Evolutionary conservation across 2,797 vertebrate genomes (phyloP), one percentile per base, ranked within the genome.

Genomic region (Enteromius radiatus): DNA sequence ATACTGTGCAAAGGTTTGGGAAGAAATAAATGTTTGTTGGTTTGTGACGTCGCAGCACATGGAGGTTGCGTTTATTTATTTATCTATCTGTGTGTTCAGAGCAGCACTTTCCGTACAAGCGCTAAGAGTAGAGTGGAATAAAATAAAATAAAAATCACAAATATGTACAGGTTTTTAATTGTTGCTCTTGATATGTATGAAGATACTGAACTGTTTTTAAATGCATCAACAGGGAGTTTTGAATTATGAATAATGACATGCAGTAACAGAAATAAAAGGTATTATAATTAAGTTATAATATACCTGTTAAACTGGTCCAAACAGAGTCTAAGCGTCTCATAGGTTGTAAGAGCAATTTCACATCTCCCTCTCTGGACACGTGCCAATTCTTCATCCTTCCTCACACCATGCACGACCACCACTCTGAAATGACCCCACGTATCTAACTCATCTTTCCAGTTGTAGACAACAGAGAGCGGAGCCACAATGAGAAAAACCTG

Each of bases 381-480:
- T 86, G 84, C 90, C 84, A 99, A 84, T 88, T 96, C 96, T 77
- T 93, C 95, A 5, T 97, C 96, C 87, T 98, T 99, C 89, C 90
- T 96, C 90, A 92, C 93, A 45, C 98, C 97, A 11, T 99, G 97
- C 84, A 99, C 94, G 74, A 98, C 78, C 79, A 90, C 93, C 31
- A 93, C 90, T 87, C 92, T 96, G 86, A 99, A 99, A 91, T 99
- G 94, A 23, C 98, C 97, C 98, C 97, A 99, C 0, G 96, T 97
- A 47, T 99, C 96, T 86, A 99, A 88, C 85, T 99, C 98, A 91
- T 99, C 96, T 88, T 95, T 99, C 98, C 98, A 99, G 89, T 99
- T 98, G 88, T 97, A 99, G 54, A 99, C 94, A 69, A 99, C 95
- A 70, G 98, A 99, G 83, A 99, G 94, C 3, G 98, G 98, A 28